These are phyloP conservation scores for Grapholita molesta DNA, from an alignment of 1,140 invertebrate species.

Conservation along the genomic window DNA sequence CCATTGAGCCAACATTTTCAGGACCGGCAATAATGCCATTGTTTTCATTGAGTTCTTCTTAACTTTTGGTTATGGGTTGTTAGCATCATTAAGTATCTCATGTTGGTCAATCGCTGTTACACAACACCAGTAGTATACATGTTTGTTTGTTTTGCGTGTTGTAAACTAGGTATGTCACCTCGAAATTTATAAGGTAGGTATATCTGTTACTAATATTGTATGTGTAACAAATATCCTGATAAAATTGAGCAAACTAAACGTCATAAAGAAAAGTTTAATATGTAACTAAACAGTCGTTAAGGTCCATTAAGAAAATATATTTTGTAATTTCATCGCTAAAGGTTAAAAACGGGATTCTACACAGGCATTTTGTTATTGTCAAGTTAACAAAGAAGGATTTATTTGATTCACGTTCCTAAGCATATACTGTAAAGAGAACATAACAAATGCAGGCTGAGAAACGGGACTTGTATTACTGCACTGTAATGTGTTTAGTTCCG, in stretches of 20 bases:
- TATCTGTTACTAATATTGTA: too few relatives aligned
- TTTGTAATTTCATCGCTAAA: too few relatives aligned
- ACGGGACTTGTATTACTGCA: background rate
- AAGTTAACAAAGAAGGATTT: background rate
- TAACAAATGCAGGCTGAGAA: background rate
- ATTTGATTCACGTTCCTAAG: background rate
- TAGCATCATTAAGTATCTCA: conserved; percentile 25
- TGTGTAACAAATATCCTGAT: background rate
- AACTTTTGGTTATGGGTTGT: conserved; percentile 45
- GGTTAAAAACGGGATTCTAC: background rate
- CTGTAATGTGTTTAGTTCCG: background rate
- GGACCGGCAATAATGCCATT: conserved; percentile 45
- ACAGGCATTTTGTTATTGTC: background rate
- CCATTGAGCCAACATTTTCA: conserved; percentile 48
- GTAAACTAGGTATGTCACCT: conserved; percentile 5
- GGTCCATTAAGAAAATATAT: too few relatives aligned
- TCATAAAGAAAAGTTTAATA: too few relatives aligned
- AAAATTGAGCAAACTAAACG: too few relatives aligned
- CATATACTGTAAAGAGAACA: background rate
- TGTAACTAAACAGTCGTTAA: too few relatives aligned
- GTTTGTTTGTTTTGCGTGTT: conserved; percentile 1
- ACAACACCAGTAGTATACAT: background rate
- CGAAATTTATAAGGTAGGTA: too few relatives aligned
- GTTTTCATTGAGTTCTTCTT: conserved; percentile 55
- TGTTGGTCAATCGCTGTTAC: conserved; percentile 5